Evolutionary conservation across 2,888 invertebrate species (phyloP).

Genomic region (Drosophila anomelani): DNA sequence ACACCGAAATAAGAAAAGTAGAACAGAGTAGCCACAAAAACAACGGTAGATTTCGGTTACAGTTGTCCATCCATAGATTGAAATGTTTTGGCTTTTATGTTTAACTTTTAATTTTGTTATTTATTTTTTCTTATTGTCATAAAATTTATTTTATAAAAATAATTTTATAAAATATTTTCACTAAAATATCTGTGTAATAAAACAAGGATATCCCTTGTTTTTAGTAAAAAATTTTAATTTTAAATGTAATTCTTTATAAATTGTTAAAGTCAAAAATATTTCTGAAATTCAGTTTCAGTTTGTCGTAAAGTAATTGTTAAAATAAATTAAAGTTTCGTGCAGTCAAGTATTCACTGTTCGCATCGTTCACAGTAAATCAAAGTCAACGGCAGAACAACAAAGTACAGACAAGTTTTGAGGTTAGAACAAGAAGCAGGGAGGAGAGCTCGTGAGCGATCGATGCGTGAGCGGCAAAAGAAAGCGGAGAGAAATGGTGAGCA

Average conservation of each 20-base stretch:
- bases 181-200: neutral
- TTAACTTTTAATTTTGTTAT: neutral
- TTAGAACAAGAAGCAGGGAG: slow-evolving; percentile 55
- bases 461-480: slow-evolving; percentile 50
- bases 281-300: too few species aligned
- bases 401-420: slow-evolving; percentile 63
- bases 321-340: too few species aligned
- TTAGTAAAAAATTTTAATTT: too few species aligned
- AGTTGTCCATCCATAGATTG: neutral
- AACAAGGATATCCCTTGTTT: too few species aligned
- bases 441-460: slow-evolving; percentile 37
- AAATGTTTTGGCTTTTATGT: too few species aligned
- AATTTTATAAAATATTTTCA: too few species aligned
- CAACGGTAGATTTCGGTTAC: slow-evolving; percentile 60
- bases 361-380: slow-evolving; percentile 55
- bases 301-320: neutral
- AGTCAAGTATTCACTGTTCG: neutral
- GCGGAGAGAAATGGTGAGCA: slow-evolving; percentile 16
- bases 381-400: slow-evolving; percentile 51
- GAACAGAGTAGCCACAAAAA: slow-evolving; percentile 50
- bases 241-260: too few species aligned
- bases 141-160: too few species aligned
- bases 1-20: slow-evolving; percentile 56
- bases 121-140: too few species aligned
- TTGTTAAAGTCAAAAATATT: too few species aligned